Conservation (phyloP, 2,113 vertebrate species). For the Pica pica region DNA sequence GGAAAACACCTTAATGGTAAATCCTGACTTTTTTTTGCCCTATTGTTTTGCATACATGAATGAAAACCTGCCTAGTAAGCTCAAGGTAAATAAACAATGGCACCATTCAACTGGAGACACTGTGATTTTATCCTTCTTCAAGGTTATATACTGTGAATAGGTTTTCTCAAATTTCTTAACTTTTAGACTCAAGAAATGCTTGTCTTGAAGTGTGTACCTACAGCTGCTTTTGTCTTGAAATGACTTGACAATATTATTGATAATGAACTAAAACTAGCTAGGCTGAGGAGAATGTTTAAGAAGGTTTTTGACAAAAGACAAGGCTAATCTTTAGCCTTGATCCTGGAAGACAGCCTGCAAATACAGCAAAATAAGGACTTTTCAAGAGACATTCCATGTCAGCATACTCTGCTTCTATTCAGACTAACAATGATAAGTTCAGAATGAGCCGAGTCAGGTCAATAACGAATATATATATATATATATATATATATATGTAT, state of each 20-base stretch:
- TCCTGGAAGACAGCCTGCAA: background rate
- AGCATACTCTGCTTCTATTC: background rate
- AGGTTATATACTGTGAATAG: background rate
- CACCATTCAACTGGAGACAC: background rate
- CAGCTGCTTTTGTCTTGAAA: background rate
- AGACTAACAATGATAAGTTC: background rate
- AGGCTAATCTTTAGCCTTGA: background rate
- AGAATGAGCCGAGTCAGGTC: background rate
- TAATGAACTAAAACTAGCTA: background rate
- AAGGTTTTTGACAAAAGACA: background rate
- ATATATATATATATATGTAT: background rate
- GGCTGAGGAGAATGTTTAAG: background rate
- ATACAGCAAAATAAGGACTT: background rate
- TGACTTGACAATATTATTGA: background rate
- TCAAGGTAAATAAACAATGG: background rate
- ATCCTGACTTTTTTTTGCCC: background rate
- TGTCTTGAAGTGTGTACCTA: background rate
- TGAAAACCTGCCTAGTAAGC: background rate
- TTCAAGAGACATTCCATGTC: background rate
- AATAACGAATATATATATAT: background rate
- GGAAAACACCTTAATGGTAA: background rate
- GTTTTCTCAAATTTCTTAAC: background rate
- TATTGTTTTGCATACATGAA: background rate
- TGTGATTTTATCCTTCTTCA: background rate
- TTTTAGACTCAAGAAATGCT: background rate